Evolutionary conservation across 2,888 invertebrate species (phyloP).

Genomic region (Drosophila mettleri): DNA sequence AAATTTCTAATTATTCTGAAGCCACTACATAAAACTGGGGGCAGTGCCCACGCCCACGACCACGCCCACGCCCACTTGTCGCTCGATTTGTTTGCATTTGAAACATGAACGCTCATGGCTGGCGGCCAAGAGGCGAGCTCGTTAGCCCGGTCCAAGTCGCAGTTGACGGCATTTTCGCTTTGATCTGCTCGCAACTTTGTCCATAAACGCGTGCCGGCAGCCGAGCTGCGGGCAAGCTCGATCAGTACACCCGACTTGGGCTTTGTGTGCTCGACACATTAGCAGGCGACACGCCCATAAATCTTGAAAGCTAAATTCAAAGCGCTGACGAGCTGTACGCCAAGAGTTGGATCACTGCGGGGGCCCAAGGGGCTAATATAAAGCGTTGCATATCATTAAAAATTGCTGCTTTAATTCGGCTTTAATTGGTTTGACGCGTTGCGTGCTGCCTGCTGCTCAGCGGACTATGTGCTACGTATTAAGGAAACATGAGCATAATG

Average conservation of each 20-base stretch:
- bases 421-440: constrained; percentile 78
- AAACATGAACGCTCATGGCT: constrained; percentile 38
- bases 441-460: constrained; percentile 58
- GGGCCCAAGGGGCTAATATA: not conserved
- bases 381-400: constrained; percentile 74
- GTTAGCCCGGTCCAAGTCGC: constrained; percentile 46
- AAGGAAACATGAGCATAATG: constrained; percentile 79
- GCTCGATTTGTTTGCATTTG: constrained; percentile 60
- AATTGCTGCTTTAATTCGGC: constrained; percentile 72
- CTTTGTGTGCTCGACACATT: constrained; percentile 50
- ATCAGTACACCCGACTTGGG: constrained; percentile 26
- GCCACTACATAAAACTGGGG: constrained; percentile 8
- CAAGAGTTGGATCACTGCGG: not conserved
- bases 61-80: constrained; percentile 73
- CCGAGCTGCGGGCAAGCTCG: constrained; percentile 38
- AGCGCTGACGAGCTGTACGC: constrained; percentile 36
- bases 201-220: constrained; percentile 73
- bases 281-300: constrained; percentile 63
- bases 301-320: constrained; percentile 70
- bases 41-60: no score
- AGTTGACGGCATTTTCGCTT: constrained; percentile 58
- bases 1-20: constrained; percentile 61
- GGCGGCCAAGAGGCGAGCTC: constrained; percentile 50
- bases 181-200: constrained; percentile 56
- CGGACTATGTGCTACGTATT: constrained; percentile 71